Evolutionary conservation across 1,140 invertebrate species (phyloP), one percentile per base, ranked within the genome.

Genomic region (Sitodiplosis mosellana): DNA sequence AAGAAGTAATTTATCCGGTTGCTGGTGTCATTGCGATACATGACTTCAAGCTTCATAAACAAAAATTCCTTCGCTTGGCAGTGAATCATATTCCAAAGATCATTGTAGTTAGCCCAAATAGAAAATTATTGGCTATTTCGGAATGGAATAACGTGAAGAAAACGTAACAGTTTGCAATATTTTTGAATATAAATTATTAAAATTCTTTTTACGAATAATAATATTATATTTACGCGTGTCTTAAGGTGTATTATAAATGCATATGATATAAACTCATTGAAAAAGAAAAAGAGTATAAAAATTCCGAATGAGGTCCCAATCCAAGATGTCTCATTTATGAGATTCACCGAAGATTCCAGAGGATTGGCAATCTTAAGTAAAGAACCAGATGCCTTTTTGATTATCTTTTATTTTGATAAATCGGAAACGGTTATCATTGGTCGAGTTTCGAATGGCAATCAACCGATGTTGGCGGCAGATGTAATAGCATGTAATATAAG

Each of bases 371-470:
- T 77, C 1, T 70, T 87, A 11, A 78, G 78, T 0, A 77, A 77
- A 14, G 72, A 75, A 44, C 78, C 82, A 0, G 83, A 87, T 54
- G 85, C 77, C 65, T 75, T 69, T 14, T 65, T 88, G 55, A 66
- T 82, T 2, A 77, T 76, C 59, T 83, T 80, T 60, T 75, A 77
- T 51, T 79, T 81, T 71, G 83, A 87, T 53, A 86, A 81, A 58
- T 75, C 75, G 0, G 80, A 80, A 60, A 68, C 86, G 0, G 75
- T 85, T 52, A 77, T 77, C 14, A 72, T 70, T 33, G 68, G 72
- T 1, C 77, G 78, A 51, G 67, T 78, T 50, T 69, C 73, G 22
- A 72, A 70, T 52, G 54, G 61, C 0, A 73, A 74, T 27, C 69
- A 66, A 15, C 58, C 64, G 4, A 63, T 66, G 2, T 50, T 50